Percentiles rank a stretch among this genome's conserved stretches.
phyloP scores from a whole-genome alignment of 2,113 vertebrate genomes.

The Oreochromis tanganicae region DNA sequence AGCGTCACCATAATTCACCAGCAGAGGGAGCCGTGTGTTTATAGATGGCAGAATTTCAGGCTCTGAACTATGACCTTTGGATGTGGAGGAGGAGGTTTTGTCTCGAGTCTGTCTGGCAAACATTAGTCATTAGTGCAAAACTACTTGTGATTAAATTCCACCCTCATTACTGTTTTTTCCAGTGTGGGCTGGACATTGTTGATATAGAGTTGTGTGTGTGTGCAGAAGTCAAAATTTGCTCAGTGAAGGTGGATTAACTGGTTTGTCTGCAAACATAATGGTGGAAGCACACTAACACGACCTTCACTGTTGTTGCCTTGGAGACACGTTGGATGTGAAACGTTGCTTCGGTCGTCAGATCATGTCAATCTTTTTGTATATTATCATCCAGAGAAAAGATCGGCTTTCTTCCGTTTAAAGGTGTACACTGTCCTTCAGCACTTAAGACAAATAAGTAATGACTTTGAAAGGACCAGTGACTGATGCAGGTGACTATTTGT shows the following conservation, averaged over 20 bases:
- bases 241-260: background rate
- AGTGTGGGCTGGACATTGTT: background rate
- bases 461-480: background rate
- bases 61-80: background rate
- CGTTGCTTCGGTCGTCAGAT: background rate
- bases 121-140: background rate
- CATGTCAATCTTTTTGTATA: background rate
- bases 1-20: background rate
- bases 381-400: background rate
- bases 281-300: background rate
- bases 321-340: constrained; percentile 18
- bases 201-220: background rate
- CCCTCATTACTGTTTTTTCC: background rate
- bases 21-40: constrained; percentile 23
- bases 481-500: background rate
- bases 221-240: background rate
- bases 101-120: background rate
- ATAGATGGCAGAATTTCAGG: background rate
- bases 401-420: background rate
- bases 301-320: constrained; percentile 45
- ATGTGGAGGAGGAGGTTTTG: background rate
- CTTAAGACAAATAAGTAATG: background rate
- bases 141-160: background rate
- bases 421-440: background rate
- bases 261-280: constrained; percentile 38